Evolutionary conservation across 2,888 invertebrate species (phyloP).

Genomic region (Hirtodrosophila histrioides): DNA sequence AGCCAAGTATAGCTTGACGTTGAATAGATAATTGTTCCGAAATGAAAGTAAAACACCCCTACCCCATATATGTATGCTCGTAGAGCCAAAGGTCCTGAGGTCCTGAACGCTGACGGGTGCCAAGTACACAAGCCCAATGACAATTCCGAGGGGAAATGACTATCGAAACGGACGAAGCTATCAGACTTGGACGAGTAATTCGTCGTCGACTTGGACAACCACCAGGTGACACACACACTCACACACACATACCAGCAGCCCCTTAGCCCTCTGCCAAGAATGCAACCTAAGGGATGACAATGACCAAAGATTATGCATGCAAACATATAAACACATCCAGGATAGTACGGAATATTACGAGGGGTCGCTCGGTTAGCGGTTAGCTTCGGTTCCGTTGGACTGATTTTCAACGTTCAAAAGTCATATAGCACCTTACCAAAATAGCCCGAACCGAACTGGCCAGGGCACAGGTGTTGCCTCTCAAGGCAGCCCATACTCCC

Average conservation of each 20-base stretch:
- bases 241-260: conserved; percentile 18
- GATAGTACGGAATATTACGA: background rate
- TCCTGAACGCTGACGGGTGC: conserved; percentile 45
- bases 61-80: background rate
- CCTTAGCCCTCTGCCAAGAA: conserved; percentile 46
- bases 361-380: conserved; percentile 39
- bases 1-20: conserved; percentile 66
- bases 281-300: conserved; percentile 69
- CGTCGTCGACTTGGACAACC: conserved; percentile 62
- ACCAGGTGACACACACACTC: conserved; percentile 58
- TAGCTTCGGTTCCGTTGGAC: conserved; percentile 73
- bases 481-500: conserved; percentile 55
- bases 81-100: conserved; percentile 21
- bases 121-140: conserved; percentile 57
- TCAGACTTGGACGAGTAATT: conserved; percentile 25
- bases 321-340: conserved; percentile 53
- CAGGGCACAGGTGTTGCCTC: conserved; percentile 76
- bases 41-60: conserved; percentile 70
- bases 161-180: conserved; percentile 53
- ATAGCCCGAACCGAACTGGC: conserved; percentile 2
- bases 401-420: conserved; percentile 77
- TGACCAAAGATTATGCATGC: conserved; percentile 78
- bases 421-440: conserved; percentile 76
- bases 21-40: conserved; percentile 81
- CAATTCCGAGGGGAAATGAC: conserved; percentile 78